phyloP scores from a whole-genome alignment of 2,113 vertebrate genomes.

The Sinocyclocheilus anophthalmus region DNA sequence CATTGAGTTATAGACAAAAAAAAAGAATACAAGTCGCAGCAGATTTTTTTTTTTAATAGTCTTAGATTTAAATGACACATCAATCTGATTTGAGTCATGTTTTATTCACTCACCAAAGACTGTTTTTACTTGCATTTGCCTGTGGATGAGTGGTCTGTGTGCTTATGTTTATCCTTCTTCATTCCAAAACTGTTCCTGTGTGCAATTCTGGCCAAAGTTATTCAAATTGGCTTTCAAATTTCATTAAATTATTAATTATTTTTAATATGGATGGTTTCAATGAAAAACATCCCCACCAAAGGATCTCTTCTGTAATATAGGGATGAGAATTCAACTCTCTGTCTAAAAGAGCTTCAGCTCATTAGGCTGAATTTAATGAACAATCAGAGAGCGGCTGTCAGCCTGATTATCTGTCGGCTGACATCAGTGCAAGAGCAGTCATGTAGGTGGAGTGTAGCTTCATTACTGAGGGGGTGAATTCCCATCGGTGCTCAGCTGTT shows the following conservation, averaged over 20 bases:
- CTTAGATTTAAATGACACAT: not conserved
- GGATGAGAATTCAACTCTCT: not conserved
- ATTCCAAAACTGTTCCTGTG: not conserved
- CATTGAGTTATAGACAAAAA: too few species aligned
- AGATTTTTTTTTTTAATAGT: not conserved
- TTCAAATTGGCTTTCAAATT: not conserved
- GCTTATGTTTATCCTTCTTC: not conserved
- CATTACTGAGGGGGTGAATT: conserved; percentile 46
- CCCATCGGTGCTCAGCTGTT: conserved; percentile 40
- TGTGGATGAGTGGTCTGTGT: not conserved
- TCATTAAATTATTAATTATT: not conserved
- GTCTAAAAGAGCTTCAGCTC: conserved; percentile 21
- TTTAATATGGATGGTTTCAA: not conserved
- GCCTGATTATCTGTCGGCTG: conserved; percentile 13
- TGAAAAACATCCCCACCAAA: not conserved
- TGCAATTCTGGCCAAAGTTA: not conserved
- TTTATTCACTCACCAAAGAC: not conserved
- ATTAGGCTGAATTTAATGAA: conserved; percentile 49
- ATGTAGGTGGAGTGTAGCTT: conserved; percentile 13
- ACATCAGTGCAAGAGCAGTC: conserved; percentile 33
- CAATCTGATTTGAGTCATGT: not conserved
- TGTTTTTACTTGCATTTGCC: not conserved
- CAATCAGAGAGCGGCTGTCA: conserved; percentile 34
- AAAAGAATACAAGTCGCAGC: too few species aligned
- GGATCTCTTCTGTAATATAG: not conserved